Conservation (phyloP, 2,797 vertebrate genomes). For the Mormyrus proboscirostris region DNA sequence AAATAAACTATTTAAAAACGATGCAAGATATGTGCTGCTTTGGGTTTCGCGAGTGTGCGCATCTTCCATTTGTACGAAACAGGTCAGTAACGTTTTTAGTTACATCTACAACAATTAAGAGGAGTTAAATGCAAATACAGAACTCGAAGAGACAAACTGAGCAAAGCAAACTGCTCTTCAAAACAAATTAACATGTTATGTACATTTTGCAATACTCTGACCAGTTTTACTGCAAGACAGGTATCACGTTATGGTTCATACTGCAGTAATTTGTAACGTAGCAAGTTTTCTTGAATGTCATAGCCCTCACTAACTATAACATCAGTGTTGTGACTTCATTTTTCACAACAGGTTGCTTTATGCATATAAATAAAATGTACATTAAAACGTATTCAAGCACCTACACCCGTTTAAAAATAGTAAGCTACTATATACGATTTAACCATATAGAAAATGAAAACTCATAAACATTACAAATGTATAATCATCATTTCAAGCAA, state of each 20-base stretch:
- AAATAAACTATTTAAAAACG: not conserved
- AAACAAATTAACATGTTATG: not conserved
- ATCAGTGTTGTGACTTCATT: not conserved
- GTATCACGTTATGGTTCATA: not conserved
- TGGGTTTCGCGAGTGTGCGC: not conserved
- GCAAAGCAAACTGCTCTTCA: not conserved
- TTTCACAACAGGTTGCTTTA: not conserved
- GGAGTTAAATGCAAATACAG: not conserved
- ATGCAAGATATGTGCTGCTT: not conserved
- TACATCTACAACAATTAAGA: not conserved
- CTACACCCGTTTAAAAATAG: not conserved
- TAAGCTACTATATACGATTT: not conserved
- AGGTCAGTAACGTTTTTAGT: not conserved
- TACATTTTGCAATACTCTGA: not conserved
- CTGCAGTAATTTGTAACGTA: not conserved
- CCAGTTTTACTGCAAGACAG: not conserved
- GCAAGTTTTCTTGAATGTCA: not conserved
- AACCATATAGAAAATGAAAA: not conserved
- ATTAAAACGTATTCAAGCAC: not conserved
- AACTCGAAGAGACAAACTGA: not conserved
- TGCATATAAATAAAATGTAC: conserved; percentile 9
- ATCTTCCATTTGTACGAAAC: not conserved
- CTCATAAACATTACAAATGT: conserved; percentile 16
- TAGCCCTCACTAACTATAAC: not conserved
- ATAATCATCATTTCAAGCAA: conserved; percentile 30